These are phyloP conservation scores for Semibalanus balanoides DNA, from an alignment of 1,140 invertebrate species.

Conservation along the genomic window DNA sequence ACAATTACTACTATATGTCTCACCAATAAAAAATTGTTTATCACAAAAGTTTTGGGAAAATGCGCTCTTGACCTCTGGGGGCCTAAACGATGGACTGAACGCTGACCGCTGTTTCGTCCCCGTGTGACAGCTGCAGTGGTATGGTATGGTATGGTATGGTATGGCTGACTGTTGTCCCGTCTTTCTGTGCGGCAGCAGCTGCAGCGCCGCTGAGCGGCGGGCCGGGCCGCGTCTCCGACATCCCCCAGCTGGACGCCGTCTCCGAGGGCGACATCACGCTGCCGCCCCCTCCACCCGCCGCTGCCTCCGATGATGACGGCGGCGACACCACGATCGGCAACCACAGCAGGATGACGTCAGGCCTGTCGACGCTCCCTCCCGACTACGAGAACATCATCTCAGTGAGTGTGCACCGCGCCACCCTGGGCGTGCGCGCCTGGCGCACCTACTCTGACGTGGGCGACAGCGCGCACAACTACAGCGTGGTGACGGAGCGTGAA, in stretches of 20 bases:
- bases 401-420: conserved; percentile 45
- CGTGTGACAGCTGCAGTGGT: too few relatives aligned
- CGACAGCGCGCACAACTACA: conserved; percentile 45
- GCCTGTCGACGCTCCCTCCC: conserved; percentile 29
- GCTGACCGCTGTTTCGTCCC: too few relatives aligned
- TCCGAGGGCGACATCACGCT: background rate
- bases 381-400: conserved; percentile 53
- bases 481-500: conserved; percentile 15
- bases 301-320: background rate
- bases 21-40: too few relatives aligned
- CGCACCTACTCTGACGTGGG: conserved; percentile 43
- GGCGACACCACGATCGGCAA: background rate
- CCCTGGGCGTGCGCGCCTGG: conserved; percentile 51
- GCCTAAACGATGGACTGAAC: too few relatives aligned
- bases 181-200: too few relatives aligned
- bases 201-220: too few relatives aligned
- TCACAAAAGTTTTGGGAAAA: too few relatives aligned
- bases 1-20: too few relatives aligned
- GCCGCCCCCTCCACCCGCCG: too few relatives aligned
- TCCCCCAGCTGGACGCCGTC: background rate
- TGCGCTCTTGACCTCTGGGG: too few relatives aligned
- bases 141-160: too few relatives aligned
- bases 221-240: background rate
- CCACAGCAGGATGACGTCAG: background rate
- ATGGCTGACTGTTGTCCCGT: too few relatives aligned